Base-by-base conservation (phyloP, 2,797 vertebrate species). In the Choloepus didactylus region DNA sequence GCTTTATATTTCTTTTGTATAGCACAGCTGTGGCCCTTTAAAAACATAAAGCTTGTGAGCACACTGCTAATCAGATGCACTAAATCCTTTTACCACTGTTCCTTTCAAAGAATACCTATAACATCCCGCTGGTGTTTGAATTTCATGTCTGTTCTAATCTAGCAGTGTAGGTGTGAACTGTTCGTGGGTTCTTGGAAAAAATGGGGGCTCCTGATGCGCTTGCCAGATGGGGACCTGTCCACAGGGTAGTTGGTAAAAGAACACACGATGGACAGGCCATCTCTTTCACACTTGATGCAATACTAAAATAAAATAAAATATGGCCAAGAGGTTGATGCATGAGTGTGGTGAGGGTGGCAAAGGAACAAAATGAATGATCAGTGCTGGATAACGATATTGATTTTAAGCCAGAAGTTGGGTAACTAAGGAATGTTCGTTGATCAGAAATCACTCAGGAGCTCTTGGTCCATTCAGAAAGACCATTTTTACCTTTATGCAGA, bases 221-320 rank as follows among this genome's bases (percentile, higher is more conserved):
- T 80, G 96, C 80, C 38, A 9, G 93, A 79, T 0, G 44, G 73
- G 70, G 87, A 96, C 87, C 96, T 95, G 87, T 97, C 87, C 73
- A 93, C 94, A 97, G 94, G 96, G 93, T 51, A 93, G 73, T 93
- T 82, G 0, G 35, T 59, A 97, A 96, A 96, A 92, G 95, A 97
- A 95, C 80, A 23, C 72, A 44, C 90, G 76, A 67, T 41, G 46
- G 60, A 0, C 9, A 85, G 89, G 95, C 91, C 96, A 97, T 89
- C 93, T 97, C 93, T 96, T 96, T 96, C 69, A 73, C 73, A 75
- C 96, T 94, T 97, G 96, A 81, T 97, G 97, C 97, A 97, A 98
- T 96, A 97, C 93, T 35, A 35, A 35, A 35, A 35, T 97, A 97
- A 98, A 97, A 97, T 97, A 97, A 97, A 97, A 96, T 70, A 87